Evolutionary conservation across 2,888 invertebrate species (phyloP).

Genomic region (Apotomis betuletana): DNA sequence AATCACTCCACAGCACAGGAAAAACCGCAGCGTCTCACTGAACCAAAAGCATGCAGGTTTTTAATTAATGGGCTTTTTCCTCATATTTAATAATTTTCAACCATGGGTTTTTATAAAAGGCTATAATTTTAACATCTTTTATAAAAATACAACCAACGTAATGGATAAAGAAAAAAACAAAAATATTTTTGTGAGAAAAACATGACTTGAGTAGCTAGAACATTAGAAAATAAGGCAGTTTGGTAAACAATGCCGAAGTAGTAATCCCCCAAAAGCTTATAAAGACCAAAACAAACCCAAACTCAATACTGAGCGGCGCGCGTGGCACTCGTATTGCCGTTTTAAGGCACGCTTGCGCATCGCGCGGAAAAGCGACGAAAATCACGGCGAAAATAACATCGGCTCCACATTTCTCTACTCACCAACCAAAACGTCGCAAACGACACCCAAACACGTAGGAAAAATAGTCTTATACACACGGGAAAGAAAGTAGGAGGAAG

Average conservation of each 20-base stretch:
- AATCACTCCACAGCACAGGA: too few species aligned
- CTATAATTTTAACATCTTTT: too few species aligned
- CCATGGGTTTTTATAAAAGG: too few species aligned
- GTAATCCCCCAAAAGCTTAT: conserved; percentile 7
- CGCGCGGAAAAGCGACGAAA: conserved; percentile 69
- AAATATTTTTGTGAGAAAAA: too few species aligned
- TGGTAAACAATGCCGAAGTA: too few species aligned
- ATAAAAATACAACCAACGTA: too few species aligned
- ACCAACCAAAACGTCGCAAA: conserved; percentile 51
- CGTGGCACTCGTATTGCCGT: conserved; percentile 69
- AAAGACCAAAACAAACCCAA: conserved; percentile 60
- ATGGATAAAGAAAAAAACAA: too few species aligned
- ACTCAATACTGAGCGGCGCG: conserved; percentile 49
- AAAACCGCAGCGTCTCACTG: too few species aligned
- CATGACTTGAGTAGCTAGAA: too few species aligned
- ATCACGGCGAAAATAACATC: conserved; percentile 80
- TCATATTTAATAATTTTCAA: too few species aligned
- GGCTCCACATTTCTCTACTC: conserved; percentile 67
- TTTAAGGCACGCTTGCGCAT: conserved; percentile 72
- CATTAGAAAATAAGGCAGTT: too few species aligned
- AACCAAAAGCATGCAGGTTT: background rate
- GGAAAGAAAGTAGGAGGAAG: conserved; percentile 37
- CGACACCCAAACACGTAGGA: conserved; percentile 44
- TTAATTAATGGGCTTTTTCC: too few species aligned
- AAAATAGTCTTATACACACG: conserved; percentile 48